Percentiles rank a stretch among this genome's conserved stretches.
phyloP scores from a whole-genome alignment of 2,797 vertebrate genomes.

The Lophius americanus region DNA sequence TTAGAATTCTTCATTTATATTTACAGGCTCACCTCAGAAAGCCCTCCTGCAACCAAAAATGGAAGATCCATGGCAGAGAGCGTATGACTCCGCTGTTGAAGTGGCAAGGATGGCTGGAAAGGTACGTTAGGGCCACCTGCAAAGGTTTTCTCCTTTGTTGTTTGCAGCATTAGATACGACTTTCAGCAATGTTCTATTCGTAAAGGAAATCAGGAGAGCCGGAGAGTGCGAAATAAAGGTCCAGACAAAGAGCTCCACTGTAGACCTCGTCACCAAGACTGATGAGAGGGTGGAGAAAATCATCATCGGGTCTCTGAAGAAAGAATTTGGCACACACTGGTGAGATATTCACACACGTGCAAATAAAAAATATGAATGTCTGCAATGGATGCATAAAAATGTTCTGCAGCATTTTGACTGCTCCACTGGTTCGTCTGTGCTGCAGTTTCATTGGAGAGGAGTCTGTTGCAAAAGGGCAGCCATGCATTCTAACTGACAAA shows the following conservation, averaged over 20 bases:
- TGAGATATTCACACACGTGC: slow-evolving; percentile 43
- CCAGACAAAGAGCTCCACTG: slow-evolving; percentile 92
- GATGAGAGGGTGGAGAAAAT: slow-evolving; percentile 96
- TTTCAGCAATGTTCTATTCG: not conserved
- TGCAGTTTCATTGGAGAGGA: slow-evolving; percentile 96
- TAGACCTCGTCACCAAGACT: slow-evolving; percentile 93
- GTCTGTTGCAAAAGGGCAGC: slow-evolving; percentile 89
- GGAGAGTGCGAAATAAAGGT: slow-evolving; percentile 87
- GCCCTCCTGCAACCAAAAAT: slow-evolving; percentile 63
- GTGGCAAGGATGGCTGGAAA: slow-evolving; percentile 89
- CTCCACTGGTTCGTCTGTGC: slow-evolving; percentile 12
- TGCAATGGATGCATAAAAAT: not conserved
- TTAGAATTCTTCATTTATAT: slow-evolving; percentile 8
- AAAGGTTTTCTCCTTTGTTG: not conserved
- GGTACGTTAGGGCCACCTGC: slow-evolving; percentile 68
- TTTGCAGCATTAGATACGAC: not conserved
- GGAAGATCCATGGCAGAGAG: slow-evolving; percentile 88
- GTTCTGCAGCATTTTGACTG: not conserved
- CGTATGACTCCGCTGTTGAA: slow-evolving; percentile 87
- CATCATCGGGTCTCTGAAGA: slow-evolving; percentile 88
- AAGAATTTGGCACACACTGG: slow-evolving; percentile 91
- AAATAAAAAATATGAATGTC: not conserved
- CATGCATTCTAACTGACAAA: slow-evolving; percentile 86
- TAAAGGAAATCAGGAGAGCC: slow-evolving; percentile 87
- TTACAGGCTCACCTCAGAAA: slow-evolving; percentile 22